phyloP scores from a whole-genome alignment of 1,140 invertebrate genomes.

The Achatina immaculata region DNA sequence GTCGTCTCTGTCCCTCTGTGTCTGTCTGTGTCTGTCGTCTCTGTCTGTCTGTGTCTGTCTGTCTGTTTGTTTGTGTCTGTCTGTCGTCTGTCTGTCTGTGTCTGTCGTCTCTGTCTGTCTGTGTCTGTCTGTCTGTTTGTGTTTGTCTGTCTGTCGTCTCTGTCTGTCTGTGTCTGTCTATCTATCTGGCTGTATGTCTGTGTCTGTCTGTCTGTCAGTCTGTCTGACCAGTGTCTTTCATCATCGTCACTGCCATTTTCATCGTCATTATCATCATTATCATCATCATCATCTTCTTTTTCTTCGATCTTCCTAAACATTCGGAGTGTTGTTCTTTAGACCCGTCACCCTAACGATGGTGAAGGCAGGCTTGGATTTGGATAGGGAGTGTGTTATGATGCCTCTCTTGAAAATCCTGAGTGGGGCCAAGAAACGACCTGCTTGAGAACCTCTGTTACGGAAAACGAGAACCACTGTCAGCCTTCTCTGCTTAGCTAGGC shows the following conservation, averaged over 20 bases:
- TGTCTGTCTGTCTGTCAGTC: constrained; percentile 19
- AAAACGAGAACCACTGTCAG: too few relatives aligned
- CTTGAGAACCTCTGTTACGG: too few relatives aligned
- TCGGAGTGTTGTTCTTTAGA: too few relatives aligned
- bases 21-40: constrained; percentile 29
- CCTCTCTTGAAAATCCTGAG: too few relatives aligned
- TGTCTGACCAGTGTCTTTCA: neutral
- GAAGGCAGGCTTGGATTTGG: too few relatives aligned
- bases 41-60: constrained; percentile 15
- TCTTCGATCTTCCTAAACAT: too few relatives aligned
- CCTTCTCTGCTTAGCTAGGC: too few relatives aligned
- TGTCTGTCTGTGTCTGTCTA: neutral
- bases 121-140: neutral
- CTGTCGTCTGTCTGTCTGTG: neutral
- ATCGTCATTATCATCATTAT: neutral
- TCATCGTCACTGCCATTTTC: neutral
- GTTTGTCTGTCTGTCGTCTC: neutral
- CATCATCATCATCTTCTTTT: too few relatives aligned
- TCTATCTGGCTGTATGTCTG: constrained; percentile 27
- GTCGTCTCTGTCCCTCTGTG: too few relatives aligned
- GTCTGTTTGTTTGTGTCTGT: constrained; percentile 1
- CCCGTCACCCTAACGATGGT: too few relatives aligned
- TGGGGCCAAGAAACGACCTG: too few relatives aligned
- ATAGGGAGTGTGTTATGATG: too few relatives aligned
- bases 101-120: constrained; percentile 17